Percentiles rank a stretch among this genome's conserved stretches.
phyloP scores from a whole-genome alignment of 2,797 vertebrate genomes.

The Pseudochirops corinnae region DNA sequence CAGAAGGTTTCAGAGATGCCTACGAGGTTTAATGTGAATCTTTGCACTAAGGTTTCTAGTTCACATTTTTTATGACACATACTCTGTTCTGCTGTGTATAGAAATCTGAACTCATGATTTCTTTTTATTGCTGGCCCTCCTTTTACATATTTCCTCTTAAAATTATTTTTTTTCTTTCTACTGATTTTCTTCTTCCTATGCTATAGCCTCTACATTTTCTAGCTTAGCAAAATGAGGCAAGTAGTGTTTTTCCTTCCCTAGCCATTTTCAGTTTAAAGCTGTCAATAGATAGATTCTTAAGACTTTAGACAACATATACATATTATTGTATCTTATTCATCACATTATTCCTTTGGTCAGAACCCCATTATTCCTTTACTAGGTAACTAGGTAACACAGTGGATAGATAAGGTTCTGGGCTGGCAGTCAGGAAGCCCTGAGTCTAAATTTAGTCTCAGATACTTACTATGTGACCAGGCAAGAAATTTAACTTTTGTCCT shows the following conservation, averaged over 20 bases:
- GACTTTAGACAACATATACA: not conserved
- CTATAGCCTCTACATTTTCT: not conserved
- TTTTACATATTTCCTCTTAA: not conserved
- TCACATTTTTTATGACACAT: not conserved
- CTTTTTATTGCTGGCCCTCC: not conserved
- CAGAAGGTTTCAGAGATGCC: not conserved
- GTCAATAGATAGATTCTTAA: not conserved
- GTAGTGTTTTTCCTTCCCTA: not conserved
- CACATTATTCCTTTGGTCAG: not conserved
- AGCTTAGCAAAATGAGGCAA: not conserved
- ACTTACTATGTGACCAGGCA: not conserved
- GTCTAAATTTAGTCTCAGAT: not conserved
- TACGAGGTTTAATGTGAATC: not conserved
- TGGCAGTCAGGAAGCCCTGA: not conserved
- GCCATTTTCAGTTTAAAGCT: not conserved
- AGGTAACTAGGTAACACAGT: not conserved
- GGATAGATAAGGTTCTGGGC: not conserved
- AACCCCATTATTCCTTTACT: not conserved
- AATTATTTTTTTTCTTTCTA: not conserved
- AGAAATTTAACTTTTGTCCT: not conserved
- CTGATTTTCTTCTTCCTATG: not conserved
- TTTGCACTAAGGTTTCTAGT: not conserved
- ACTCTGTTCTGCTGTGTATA: not conserved
- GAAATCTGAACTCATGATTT: not conserved
- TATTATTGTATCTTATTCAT: not conserved